These are phyloP conservation scores for Ctenoplectra terminalis DNA, from an alignment of 1,140 invertebrate genomes.

Conservation along the genomic window DNA sequence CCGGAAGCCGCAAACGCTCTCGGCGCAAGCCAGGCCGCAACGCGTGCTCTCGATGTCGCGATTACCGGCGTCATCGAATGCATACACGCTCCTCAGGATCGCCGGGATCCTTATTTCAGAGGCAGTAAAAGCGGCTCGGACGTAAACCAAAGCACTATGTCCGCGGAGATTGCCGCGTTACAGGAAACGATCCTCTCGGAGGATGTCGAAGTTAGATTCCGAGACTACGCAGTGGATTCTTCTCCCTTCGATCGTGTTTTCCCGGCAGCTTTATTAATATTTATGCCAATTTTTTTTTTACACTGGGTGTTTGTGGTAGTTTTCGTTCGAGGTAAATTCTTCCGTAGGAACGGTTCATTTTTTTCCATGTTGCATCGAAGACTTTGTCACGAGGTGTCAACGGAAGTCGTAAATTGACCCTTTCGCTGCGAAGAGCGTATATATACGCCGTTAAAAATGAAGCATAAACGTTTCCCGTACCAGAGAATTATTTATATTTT, in stretches of 20 bases:
- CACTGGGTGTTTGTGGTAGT: too few species aligned
- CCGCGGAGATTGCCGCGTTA: conserved; percentile 30
- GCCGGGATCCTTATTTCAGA: conserved; percentile 13
- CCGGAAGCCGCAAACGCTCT: not conserved
- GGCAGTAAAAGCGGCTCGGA: conserved; percentile 44
- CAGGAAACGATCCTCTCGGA: conserved; percentile 4
- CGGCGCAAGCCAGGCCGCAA: conserved; percentile 1
- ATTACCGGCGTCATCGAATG: conserved; percentile 29
- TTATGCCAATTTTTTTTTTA: not conserved
- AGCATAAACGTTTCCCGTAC: too few species aligned
- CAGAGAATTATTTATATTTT: too few species aligned
- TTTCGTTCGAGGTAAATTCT: too few species aligned
- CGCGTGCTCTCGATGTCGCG: conserved; percentile 14
- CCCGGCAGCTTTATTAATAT: conserved; percentile 21
- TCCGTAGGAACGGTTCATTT: too few species aligned
- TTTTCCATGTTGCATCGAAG: too few species aligned
- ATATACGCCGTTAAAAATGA: too few species aligned
- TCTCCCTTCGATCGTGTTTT: not conserved
- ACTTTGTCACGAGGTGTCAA: too few species aligned
- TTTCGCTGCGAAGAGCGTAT: too few species aligned
- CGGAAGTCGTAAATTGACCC: too few species aligned
- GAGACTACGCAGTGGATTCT: too few species aligned
- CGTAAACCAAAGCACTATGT: conserved; percentile 46
- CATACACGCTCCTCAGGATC: conserved; percentile 16
- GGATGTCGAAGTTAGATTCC: not conserved